Evolutionary conservation across 2,113 vertebrate genomes (phyloP), one percentile per base, ranked within the genome.

Genomic region (Haemorhous mexicanus): DNA sequence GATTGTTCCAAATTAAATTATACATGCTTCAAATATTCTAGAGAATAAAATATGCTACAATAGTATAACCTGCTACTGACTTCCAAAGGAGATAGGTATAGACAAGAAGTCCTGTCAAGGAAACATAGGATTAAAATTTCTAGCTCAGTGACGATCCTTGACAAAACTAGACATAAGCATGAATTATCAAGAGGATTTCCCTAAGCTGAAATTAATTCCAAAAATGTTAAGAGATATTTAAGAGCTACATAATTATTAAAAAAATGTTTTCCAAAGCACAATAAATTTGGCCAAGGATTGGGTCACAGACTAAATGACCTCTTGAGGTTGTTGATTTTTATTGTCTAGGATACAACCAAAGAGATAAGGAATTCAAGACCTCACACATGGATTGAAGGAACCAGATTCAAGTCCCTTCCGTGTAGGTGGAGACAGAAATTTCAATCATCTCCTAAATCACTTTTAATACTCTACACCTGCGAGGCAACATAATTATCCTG

Each of bases 361-460:
- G 41, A 77, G 11, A 41, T 5, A 67, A 59, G 13, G 83, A 67
- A 64, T 39, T 52, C 39, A 79, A 90, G 30, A 88, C 9, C 16
- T 63, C 35, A 50, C 7, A 44, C 0, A 28, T 8, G 5, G 23
- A 58, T 12, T 52, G n/a, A 77, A 77, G 19, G 24, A 72, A 86
- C 4, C 39, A n/a, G 32, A 55, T 72, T 63, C n/a, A 74, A 66
- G 50, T 59, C 37, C n/a, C 13, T 76, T 61, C 17, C 0, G 0
- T 56, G 9, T 13, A 64, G 37, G 16, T 28, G 20, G 4, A 84
- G 13, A 83, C 4, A 50, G 4, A 82, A 73, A 79, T 74, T 27
- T 46, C 28, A 95, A 66, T 77, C 9, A 66, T 28, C 9, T 80
- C 11, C 21, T 46, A 79, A 47, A 64, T 19, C 12, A 32, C 41